A percentile compares a stretch with the other conserved stretches of the same genome.
Conservation (phyloP, 2,888 invertebrate species). For the Brenthis daphne region DNA sequence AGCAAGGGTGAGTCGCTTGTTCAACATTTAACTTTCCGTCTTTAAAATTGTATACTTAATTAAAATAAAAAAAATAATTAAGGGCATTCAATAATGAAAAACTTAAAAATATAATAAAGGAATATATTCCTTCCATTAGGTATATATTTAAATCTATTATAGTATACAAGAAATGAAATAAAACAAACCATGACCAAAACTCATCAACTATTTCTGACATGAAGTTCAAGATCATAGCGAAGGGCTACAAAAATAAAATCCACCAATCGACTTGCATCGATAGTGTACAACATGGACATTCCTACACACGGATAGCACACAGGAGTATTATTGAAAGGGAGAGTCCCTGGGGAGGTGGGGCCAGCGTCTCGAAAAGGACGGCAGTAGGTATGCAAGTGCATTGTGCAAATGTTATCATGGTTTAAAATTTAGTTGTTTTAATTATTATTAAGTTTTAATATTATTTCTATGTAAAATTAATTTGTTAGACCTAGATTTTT, state of each 20-base stretch:
- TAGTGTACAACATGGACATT: conserved; percentile 44
- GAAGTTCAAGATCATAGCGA: conserved; percentile 65
- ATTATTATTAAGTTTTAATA: not conserved
- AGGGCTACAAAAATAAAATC: conserved; percentile 64
- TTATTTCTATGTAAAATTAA: no score
- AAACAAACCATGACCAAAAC: conserved; percentile 1
- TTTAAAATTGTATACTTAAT: no score
- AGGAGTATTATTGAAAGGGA: conserved; percentile 67
- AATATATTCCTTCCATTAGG: no score
- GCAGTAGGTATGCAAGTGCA: conserved; percentile 79
- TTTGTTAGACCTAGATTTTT: no score
- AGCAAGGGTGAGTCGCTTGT: no score
- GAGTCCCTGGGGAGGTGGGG: conserved; percentile 81
- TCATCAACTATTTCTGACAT: conserved; percentile 44
- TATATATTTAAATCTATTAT: no score
- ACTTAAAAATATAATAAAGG: no score
- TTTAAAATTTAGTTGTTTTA: not conserved
- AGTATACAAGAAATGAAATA: not conserved
- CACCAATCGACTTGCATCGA: conserved; percentile 50
- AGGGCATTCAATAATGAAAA: no score
- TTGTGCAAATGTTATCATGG: conserved; percentile 49
- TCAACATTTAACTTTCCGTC: no score
- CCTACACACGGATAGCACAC: conserved; percentile 51
- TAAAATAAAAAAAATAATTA: no score
- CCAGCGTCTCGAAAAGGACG: conserved; percentile 78